These are phyloP conservation scores for Melipona beecheii DNA, from an alignment of 2,888 invertebrate genomes.

Conservation along the genomic window DNA sequence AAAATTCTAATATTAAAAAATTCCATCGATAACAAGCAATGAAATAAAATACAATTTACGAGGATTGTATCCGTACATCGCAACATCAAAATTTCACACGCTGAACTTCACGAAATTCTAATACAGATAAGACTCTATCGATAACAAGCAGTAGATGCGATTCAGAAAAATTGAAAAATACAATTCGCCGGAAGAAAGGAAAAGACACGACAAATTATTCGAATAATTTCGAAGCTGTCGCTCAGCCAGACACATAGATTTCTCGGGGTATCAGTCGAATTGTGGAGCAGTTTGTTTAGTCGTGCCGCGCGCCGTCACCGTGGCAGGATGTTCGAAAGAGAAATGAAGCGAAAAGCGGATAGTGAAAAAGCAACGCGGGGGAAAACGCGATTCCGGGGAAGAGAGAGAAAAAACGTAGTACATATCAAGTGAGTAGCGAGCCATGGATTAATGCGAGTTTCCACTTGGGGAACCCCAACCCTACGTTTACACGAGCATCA, in stretches of 20 bases:
- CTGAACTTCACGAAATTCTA: neutral
- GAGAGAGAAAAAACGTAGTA: slow-evolving; percentile 20
- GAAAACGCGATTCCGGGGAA: neutral
- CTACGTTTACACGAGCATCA: slow-evolving; percentile 52
- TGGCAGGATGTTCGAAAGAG: slow-evolving; percentile 66
- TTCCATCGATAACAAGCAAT: too few species aligned
- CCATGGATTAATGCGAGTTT: slow-evolving; percentile 65
- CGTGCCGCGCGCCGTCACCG: slow-evolving; percentile 60
- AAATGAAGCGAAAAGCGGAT: slow-evolving; percentile 69
- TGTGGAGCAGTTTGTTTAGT: slow-evolving; percentile 64
- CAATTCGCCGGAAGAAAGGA: neutral
- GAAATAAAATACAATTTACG: too few species aligned
- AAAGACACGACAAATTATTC: neutral
- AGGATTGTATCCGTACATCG: too few species aligned
- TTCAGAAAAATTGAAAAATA: neutral
- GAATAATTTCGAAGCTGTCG: slow-evolving; percentile 18
- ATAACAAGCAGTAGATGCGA: neutral
- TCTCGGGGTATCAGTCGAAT: slow-evolving; percentile 7
- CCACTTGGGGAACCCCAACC: slow-evolving; percentile 42
- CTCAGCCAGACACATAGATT: slow-evolving; percentile 6
- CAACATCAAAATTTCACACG: neutral
- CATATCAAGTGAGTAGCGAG: slow-evolving; percentile 45
- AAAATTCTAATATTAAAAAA: too few species aligned
- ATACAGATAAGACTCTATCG: neutral
- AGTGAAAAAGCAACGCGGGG: slow-evolving; percentile 38